Evolutionary conservation across 2,888 invertebrate genomes (phyloP).

Genomic region (Buathra laborator): DNA sequence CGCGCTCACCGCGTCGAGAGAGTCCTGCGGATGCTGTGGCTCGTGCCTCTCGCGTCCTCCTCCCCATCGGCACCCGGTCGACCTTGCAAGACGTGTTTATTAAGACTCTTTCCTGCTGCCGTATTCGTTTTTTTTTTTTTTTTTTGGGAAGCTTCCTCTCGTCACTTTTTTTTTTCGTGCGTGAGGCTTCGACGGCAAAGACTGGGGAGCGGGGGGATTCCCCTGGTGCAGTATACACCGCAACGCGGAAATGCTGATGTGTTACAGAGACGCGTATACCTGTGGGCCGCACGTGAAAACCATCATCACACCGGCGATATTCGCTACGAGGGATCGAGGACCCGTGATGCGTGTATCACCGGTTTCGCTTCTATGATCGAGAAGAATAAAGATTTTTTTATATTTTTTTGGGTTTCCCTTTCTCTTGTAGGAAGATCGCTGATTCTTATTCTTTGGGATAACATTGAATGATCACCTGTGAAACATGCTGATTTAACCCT

Average conservation of each 20-base stretch:
- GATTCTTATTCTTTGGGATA: conserved; percentile 47
- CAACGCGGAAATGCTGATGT: conserved; percentile 10
- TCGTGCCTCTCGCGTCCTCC: conserved; percentile 54
- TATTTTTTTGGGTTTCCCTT: conserved; percentile 14
- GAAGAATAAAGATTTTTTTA: conserved; percentile 53
- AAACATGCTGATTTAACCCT: conserved; percentile 62
- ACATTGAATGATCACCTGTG: conserved; percentile 61
- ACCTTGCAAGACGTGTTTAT: conserved; percentile 79
- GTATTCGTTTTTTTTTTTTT: conserved; percentile 35
- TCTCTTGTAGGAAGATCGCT: conserved; percentile 20
- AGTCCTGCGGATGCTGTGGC: conserved; percentile 58
- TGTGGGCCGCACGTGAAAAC: conserved; percentile 25
- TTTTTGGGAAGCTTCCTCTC: conserved; percentile 19
- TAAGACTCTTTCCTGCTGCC: conserved; percentile 71
- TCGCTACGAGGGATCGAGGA: conserved; percentile 41
- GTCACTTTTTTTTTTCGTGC: conserved; percentile 59
- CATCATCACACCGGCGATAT: conserved; percentile 19
- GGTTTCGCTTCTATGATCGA: conserved; percentile 54
- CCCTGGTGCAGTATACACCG: not conserved
- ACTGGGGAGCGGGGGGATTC: not conserved
- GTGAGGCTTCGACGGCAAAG: not conserved
- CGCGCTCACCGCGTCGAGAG: not conserved
- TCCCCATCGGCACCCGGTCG: conserved; percentile 53
- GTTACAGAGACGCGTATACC: conserved; percentile 3
- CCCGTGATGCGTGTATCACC: conserved; percentile 19